Percentiles rank a stretch among this genome's conserved stretches.
phyloP scores from a whole-genome alignment of 2,888 invertebrate genomes.

The Dryococelus australis region DNA sequence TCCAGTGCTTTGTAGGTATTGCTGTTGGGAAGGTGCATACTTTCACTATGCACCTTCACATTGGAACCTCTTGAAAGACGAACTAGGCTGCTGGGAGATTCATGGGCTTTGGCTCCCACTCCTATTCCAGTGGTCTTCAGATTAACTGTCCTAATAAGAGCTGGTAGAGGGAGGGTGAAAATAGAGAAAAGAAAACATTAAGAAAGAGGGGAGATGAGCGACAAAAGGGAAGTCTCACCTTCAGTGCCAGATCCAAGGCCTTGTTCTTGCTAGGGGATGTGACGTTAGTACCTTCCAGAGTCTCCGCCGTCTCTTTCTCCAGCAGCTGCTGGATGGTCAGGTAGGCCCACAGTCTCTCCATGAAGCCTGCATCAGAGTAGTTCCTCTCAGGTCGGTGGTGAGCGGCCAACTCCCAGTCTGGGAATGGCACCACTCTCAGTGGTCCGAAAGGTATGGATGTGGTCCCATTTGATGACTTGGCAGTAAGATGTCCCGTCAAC shows the following conservation, averaged over 20 bases:
- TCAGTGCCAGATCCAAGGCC: slow-evolving; percentile 65
- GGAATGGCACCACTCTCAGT: background rate
- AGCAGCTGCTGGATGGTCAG: slow-evolving; percentile 70
- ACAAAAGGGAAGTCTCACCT: slow-evolving; percentile 55
- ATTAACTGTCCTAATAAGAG: too few relatives aligned
- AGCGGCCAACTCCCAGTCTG: slow-evolving; percentile 46
- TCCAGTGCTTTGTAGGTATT: too few relatives aligned
- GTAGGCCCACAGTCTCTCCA: slow-evolving; percentile 72
- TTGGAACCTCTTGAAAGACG: too few relatives aligned
- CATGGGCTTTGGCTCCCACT: too few relatives aligned
- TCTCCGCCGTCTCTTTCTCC: slow-evolving; percentile 34
- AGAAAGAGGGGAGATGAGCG: too few relatives aligned
- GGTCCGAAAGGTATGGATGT: background rate
- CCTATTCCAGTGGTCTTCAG: too few relatives aligned
- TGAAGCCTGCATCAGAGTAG: slow-evolving; percentile 54
- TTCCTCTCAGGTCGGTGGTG: slow-evolving; percentile 48
- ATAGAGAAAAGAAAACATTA: too few relatives aligned
- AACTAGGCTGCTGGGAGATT: too few relatives aligned
- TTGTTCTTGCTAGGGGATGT: slow-evolving; percentile 49
- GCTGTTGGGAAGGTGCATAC: too few relatives aligned
- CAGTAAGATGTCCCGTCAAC: slow-evolving; percentile 34
- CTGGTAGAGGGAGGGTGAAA: too few relatives aligned
- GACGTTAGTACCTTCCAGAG: slow-evolving; percentile 45
- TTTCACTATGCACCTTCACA: too few relatives aligned
- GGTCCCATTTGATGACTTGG: slow-evolving; percentile 20